Conservation (phyloP, 2,113 vertebrate species). For the Atrichornis clamosus region DNA sequence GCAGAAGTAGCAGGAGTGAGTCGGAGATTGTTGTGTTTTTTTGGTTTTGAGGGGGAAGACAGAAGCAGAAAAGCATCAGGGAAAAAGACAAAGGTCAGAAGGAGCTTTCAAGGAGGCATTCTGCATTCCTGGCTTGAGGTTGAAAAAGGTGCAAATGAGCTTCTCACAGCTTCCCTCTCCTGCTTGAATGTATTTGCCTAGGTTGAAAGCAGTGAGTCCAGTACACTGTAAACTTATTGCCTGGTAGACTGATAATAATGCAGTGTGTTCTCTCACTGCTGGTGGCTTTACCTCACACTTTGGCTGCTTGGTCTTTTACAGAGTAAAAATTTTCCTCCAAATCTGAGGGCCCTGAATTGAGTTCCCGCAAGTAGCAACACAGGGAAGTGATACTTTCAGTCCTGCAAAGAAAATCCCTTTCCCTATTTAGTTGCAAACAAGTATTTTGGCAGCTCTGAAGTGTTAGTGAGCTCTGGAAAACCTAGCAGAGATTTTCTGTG, state of each 20-base stretch:
- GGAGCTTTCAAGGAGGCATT: neutral
- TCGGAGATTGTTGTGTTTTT: fast-evolving
- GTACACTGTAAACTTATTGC: neutral
- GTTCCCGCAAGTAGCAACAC: fast-evolving
- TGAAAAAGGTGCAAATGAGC: neutral
- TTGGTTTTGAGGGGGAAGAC: fast-evolving
- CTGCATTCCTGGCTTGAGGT: neutral
- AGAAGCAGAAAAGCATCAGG: neutral
- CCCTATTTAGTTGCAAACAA: neutral
- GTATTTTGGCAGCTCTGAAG: neutral
- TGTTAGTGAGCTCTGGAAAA: neutral
- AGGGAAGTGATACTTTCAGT: neutral
- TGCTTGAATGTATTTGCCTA: neutral
- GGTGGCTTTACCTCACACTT: neutral
- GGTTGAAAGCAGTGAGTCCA: neutral
- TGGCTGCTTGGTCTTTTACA: neutral
- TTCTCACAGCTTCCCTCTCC: neutral
- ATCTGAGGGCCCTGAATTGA: neutral
- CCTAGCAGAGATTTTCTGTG: neutral
- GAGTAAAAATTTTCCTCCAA: neutral
- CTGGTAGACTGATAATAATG: neutral
- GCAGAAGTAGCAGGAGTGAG: neutral
- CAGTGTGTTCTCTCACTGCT: neutral
- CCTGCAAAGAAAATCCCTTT: neutral
- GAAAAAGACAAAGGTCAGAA: neutral